Evolutionary conservation across 2,797 vertebrate species (phyloP).

Genomic region (Clarias laeviceps): DNA sequence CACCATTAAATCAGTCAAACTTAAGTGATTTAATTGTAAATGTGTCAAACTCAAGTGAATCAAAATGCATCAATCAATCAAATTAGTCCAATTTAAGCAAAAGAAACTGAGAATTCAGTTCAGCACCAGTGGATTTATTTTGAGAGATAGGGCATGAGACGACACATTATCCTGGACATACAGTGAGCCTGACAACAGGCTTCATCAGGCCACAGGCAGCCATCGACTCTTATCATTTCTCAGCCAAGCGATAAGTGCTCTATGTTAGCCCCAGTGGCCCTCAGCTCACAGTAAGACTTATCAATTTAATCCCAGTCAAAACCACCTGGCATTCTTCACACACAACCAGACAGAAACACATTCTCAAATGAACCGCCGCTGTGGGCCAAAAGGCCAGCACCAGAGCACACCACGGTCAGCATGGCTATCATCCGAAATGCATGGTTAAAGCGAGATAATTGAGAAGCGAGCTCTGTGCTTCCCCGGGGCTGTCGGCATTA

Average conservation of each 20-base stretch:
- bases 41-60: neutral
- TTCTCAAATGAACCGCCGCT: neutral
- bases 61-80: neutral
- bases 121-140: neutral
- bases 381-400: neutral
- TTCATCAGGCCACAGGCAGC: slow-evolving; percentile 37
- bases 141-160: neutral
- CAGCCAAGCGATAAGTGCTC: slow-evolving; percentile 44
- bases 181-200: slow-evolving; percentile 25
- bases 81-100: neutral
- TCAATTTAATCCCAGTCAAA: slow-evolving; percentile 31
- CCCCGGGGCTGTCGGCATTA: slow-evolving; percentile 45
- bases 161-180: slow-evolving; percentile 30
- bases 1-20: neutral
- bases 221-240: slow-evolving; percentile 46
- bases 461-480: slow-evolving; percentile 14
- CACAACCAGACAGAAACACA: slow-evolving; percentile 20
- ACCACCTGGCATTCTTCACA: slow-evolving; percentile 38
- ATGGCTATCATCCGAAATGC: slow-evolving; percentile 27
- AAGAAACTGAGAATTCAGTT: neutral
- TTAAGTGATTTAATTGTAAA: no score
- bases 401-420: neutral
- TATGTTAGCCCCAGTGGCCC: slow-evolving; percentile 29
- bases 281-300: slow-evolving; percentile 35
- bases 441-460: slow-evolving; percentile 48